Evolutionary conservation across 2,797 vertebrate genomes (phyloP), one percentile per base, ranked within the genome.

Genomic region (Thalassophryne amazonica): DNA sequence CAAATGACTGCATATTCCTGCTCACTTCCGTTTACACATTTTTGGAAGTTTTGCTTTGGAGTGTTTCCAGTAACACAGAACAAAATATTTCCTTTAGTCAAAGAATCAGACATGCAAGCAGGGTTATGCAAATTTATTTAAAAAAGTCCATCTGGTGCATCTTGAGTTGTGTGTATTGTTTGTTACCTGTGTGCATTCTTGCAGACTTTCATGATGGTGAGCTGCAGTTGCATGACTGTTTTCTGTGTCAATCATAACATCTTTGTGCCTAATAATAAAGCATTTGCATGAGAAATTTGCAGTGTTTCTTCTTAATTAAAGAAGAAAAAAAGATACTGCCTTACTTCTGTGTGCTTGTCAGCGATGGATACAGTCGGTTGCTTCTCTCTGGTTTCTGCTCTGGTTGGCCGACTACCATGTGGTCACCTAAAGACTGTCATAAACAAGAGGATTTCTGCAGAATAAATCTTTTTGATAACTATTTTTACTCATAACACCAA

Each of bases 1-100:
- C 15, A 67, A 64, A 5, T 0, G 4, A 43, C 22, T 11, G 3
- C 5, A 43, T 58, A 30, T 24, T 8, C 12, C 11, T 23, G n/a
- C 35, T 0, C 1, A 81, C 76, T 84, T 85, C 81, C 76, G 50
- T 78, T 84, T 80, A 67, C 65, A 67, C 54, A 73, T 37, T 48
- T 72, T 17, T 64, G 81, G 75, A 84, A 70, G 67, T 85, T 84
- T 61, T 80, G 8, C 7, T 9, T 4, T 12, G 4, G 12, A 7
- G 11, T n/a, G 42, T 57, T 84, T 75, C 74, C 78, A 74, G 81
- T 72, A 80, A 80, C 37, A 19, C 12, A 14, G 3, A 32, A 16
- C 3, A 2, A 0, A 2, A 18, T 34, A 51, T 47, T 69, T 15
- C 32, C 13, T 28, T 36, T 4, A 20, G 33, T 47, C 4, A 20